Evolutionary conservation across 1,140 invertebrate species (phyloP).

Genomic region (Linepithema humile): DNA sequence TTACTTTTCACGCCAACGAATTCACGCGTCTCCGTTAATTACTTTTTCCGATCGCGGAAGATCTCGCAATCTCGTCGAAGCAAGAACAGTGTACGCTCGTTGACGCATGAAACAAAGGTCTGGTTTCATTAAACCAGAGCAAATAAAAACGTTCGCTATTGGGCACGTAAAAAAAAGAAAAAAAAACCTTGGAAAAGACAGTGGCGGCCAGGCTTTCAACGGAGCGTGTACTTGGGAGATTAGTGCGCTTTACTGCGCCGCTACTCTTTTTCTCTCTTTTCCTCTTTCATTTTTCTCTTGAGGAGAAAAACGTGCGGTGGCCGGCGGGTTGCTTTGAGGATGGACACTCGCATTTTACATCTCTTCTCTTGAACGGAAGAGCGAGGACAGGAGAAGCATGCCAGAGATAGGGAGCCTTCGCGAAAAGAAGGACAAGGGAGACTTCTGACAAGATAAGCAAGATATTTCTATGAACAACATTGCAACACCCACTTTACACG

Average conservation of each 20-base stretch:
- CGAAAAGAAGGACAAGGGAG: neutral
- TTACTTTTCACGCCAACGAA: neutral
- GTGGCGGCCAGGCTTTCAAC: slow-evolving; percentile 79
- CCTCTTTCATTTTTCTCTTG: slow-evolving; percentile 63
- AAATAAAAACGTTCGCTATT: slow-evolving; percentile 53
- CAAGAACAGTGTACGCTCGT: neutral
- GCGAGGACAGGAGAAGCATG: slow-evolving; percentile 3
- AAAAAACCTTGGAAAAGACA: slow-evolving; percentile 73
- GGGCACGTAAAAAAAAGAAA: slow-evolving; percentile 54
- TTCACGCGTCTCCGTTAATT: neutral
- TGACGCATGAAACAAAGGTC: slow-evolving; percentile 35
- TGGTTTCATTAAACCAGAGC: slow-evolving; percentile 18
- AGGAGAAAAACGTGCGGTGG: slow-evolving; percentile 66
- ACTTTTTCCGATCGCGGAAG: neutral
- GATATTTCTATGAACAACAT: neutral
- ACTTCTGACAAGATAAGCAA: neutral
- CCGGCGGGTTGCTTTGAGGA: slow-evolving; percentile 73
- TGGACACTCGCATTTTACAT: slow-evolving; percentile 71
- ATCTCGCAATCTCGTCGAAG: neutral
- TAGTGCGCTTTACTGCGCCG: slow-evolving; percentile 77
- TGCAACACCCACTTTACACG: neutral
- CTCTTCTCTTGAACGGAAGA: slow-evolving; percentile 59
- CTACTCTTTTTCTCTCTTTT: slow-evolving; percentile 65
- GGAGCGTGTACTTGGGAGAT: slow-evolving; percentile 81
- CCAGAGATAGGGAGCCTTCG: neutral